phyloP scores from a whole-genome alignment of 2,888 invertebrate genomes.

The Pseudococcus jackbeardsleyi region DNA sequence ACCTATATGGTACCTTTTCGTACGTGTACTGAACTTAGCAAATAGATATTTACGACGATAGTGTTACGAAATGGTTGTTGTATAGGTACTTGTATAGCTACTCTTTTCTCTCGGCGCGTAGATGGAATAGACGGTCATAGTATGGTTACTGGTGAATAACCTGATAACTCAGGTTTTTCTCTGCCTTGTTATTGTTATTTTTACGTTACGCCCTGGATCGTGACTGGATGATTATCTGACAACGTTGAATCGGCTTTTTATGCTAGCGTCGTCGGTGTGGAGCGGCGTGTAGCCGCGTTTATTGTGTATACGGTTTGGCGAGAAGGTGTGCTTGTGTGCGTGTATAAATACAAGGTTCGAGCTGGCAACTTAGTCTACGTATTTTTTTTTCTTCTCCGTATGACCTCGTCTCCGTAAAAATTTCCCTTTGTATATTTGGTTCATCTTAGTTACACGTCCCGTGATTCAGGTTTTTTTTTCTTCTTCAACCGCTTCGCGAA shows the following conservation, averaged over 20 bases:
- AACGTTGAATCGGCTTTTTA: slow-evolving; percentile 54
- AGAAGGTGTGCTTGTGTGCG: background rate
- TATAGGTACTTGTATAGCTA: background rate
- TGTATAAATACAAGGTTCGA: slow-evolving; percentile 10
- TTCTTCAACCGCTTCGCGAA: slow-evolving; percentile 41
- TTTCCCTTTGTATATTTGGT: slow-evolving; percentile 63
- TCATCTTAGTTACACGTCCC: slow-evolving; percentile 60
- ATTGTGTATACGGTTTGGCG: background rate
- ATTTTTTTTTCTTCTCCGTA: slow-evolving; percentile 60
- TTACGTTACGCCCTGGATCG: slow-evolving; percentile 62
- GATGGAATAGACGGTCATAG: slow-evolving; percentile 26
- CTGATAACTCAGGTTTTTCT: slow-evolving; percentile 57
- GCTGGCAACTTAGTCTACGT: slow-evolving; percentile 49
- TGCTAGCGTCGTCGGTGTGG: slow-evolving; percentile 24
- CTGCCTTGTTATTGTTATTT: slow-evolving; percentile 53
- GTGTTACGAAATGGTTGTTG: slow-evolving; percentile 49
- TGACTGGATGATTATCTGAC: slow-evolving; percentile 62
- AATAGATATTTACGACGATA: background rate
- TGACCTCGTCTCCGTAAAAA: slow-evolving; percentile 63
- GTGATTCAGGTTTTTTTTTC: slow-evolving; percentile 58
- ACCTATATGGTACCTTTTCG: background rate
- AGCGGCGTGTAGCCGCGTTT: background rate
- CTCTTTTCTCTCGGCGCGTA: background rate
- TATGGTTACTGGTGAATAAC: slow-evolving; percentile 59
- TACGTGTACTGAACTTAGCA: background rate